These are phyloP conservation scores for Cygnus atratus DNA, from an alignment of 2,113 vertebrate species.

Conservation along the genomic window DNA sequence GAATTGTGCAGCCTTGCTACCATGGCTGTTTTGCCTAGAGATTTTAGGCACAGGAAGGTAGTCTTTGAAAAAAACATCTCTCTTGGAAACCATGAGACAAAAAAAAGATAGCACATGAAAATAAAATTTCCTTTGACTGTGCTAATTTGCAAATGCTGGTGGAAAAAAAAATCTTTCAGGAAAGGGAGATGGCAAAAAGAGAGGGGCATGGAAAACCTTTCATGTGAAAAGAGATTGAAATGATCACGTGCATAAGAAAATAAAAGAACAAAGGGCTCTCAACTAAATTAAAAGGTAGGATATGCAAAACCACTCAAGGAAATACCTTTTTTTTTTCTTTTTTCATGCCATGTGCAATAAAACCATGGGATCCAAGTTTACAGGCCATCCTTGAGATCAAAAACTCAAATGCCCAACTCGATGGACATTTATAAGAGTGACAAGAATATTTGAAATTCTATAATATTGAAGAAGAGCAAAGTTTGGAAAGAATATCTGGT, in stretches of 20 bases:
- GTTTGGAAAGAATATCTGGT: background rate
- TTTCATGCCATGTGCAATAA: background rate
- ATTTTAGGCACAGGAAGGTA: background rate
- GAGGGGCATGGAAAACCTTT: slow-evolving; percentile 9
- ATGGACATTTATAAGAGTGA: background rate
- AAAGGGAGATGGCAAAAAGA: slow-evolving; percentile 21
- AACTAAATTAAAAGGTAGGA: slow-evolving; percentile 44
- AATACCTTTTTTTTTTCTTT: background rate
- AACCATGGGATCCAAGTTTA: background rate
- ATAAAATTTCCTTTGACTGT: background rate
- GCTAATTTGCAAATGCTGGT: background rate
- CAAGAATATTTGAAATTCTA: background rate
- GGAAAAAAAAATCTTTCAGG: slow-evolving; percentile 25
- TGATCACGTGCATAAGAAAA: slow-evolving; percentile 10
- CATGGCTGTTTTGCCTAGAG: background rate
- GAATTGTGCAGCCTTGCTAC: background rate
- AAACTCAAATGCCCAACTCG: background rate
- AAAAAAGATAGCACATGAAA: background rate
- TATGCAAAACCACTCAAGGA: slow-evolving; percentile 10
- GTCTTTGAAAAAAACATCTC: background rate
- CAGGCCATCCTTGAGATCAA: background rate
- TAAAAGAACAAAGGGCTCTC: slow-evolving; percentile 31
- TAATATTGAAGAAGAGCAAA: background rate
- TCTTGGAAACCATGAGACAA: background rate
- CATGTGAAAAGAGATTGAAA: slow-evolving; percentile 27